These are phyloP conservation scores for Trachops cirrhosus DNA, from an alignment of 2,797 vertebrate genomes.

Conservation along the genomic window DNA sequence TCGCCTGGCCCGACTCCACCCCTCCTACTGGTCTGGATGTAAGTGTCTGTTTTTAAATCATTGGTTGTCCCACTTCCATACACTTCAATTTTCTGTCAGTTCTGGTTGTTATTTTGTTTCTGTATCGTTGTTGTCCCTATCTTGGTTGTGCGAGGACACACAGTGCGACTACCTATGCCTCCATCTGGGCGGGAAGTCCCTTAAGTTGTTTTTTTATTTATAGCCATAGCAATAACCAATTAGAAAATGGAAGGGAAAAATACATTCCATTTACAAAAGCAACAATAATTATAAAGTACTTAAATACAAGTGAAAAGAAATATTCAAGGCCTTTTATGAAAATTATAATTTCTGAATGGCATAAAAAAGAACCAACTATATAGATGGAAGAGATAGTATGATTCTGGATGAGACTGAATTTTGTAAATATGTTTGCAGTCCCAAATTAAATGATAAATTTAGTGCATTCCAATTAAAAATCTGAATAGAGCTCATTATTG, in stretches of 20 bases:
- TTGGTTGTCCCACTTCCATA: no score
- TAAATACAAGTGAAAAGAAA: background rate
- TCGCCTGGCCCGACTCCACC: no score
- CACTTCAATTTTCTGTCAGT: no score
- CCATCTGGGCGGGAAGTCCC: no score
- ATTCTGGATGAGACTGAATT: background rate
- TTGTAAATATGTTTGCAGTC: background rate
- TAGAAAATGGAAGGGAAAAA: background rate
- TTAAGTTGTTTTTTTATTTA: background rate
- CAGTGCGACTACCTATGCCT: no score
- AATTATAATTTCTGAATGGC: background rate
- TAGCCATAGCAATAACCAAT: background rate
- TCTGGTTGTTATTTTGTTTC: no score
- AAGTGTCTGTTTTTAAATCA: no score
- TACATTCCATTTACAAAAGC: background rate
- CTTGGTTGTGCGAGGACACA: no score
- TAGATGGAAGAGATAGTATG: background rate
- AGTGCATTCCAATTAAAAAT: background rate
- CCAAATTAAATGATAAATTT: background rate
- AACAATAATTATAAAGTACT: background rate
- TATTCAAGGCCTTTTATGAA: background rate
- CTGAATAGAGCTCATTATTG: background rate
- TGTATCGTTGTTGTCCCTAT: no score
- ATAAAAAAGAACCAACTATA: background rate
- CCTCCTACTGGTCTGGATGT: no score